Evolutionary conservation across 2,797 vertebrate species (phyloP), one percentile per base, ranked within the genome.

Genomic region (Enteromius thamalakanensis): DNA sequence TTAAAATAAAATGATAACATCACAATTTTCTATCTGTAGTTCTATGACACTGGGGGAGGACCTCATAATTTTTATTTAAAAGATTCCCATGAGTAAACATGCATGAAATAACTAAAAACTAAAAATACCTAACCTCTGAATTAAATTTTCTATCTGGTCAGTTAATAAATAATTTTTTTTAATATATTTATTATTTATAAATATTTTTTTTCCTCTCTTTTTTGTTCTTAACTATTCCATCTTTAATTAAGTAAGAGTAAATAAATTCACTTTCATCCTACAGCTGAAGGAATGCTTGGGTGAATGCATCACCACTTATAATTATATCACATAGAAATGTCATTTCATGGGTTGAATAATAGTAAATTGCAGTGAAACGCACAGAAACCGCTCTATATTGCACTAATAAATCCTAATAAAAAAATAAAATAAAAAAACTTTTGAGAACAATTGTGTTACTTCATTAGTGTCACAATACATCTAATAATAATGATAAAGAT

Each of bases 371-470:
- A 26, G 51, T 1, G n/a, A 76, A 40, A 74, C 6, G 6, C 21
- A 2, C 17, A 53, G 21, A 74, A 74, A 58, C 9, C 1, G 6
- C 47, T 51, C 9, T 26, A 51, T 29, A 19, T 72, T 32, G 29
- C 72, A 34, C 9, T 21, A 34, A 53, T 55, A 40, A 40, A 40
- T 40, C 40, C 32, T 21, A 34, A 49, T 19, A 9, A 51, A 51
- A 51, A 2, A 49, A 1, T 6, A 17, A 5, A 49, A 4, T 5
- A 7, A 37, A 49, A 49, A 72, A 34, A 17, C 11, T 42, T 45
- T 79, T 78, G 32, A 4, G 84, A 84, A 80, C 49, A 55, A 80
- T 76, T 76, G 23, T 47, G 67, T 81, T 83, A 51, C 21, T 55
- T 83, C 72, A 65, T 78, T 34, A 47, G 2, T 65, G 77, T 81